phyloP scores from a whole-genome alignment of 2,888 invertebrate species.

The Lottia scabra region DNA sequence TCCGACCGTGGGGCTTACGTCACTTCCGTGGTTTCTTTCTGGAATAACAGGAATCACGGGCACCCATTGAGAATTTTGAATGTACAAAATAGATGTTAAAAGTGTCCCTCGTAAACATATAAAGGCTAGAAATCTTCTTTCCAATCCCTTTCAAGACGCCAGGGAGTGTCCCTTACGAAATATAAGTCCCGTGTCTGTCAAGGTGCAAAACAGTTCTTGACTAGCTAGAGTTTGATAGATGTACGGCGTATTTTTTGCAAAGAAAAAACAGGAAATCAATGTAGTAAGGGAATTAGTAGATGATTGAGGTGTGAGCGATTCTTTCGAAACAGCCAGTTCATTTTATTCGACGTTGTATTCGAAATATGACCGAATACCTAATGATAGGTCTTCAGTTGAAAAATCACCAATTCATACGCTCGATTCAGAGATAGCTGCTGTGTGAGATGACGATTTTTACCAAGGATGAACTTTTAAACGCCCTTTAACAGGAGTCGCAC shows the following conservation, averaged over 20 bases:
- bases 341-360: conserved; percentile 11
- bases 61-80: no score
- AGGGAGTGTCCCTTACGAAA: background rate
- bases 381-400: background rate
- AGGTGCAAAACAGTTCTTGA: no score
- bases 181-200: no score
- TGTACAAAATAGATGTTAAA: no score
- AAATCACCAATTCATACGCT: background rate
- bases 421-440: background rate
- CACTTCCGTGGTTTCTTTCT: no score
- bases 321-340: background rate
- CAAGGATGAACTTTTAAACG: conserved; percentile 7
- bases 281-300: background rate
- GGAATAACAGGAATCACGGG: no score
- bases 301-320: background rate
- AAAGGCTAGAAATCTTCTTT: no score
- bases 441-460: conserved; percentile 7
- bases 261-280: conserved; percentile 10
- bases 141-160: background rate
- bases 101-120: no score
- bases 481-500: no score
- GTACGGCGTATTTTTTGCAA: no score
- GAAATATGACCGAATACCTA: conserved; percentile 8
- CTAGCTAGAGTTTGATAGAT: no score
- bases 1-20: background rate